Evolutionary conservation across 1,140 invertebrate species (phyloP).

Genomic region (Trichonephila clavipes): DNA sequence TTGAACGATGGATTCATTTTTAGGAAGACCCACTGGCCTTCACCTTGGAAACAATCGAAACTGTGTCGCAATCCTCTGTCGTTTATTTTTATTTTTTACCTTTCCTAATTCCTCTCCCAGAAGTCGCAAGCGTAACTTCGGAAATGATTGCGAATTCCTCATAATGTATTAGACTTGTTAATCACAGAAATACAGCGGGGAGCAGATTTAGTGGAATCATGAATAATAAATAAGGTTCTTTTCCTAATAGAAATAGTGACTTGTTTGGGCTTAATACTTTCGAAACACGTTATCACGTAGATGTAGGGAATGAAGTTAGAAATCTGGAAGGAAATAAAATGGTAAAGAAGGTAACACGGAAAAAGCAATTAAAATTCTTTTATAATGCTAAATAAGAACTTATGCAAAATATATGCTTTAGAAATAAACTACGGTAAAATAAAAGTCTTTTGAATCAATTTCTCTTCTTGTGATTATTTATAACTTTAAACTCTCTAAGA

Average conservation of each 20-base stretch:
- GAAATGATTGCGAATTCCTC: conserved; percentile 12
- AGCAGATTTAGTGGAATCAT: not conserved
- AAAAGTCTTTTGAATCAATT: no score
- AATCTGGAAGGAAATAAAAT: no score
- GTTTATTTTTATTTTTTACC: not conserved
- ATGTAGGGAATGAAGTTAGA: no score
- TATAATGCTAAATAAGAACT: no score
- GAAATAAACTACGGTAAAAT: no score
- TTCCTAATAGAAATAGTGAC: not conserved
- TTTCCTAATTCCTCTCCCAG: not conserved
- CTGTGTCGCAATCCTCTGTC: not conserved
- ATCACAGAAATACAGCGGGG: not conserved
- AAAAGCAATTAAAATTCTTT: no score
- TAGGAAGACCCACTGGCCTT: conserved; percentile 27
- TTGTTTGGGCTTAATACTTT: not conserved
- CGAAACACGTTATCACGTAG: not conserved
- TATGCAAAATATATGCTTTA: no score
- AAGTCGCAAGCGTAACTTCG: not conserved
- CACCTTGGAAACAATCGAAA: not conserved
- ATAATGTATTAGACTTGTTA: conserved; percentile 14
- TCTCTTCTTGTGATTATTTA: no score
- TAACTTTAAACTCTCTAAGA: no score
- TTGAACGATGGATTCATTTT: not conserved
- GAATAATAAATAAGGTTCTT: conserved; percentile 9
- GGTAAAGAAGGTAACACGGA: no score